Evolutionary conservation across 2,888 invertebrate species (phyloP), one percentile per base, ranked within the genome.

Genomic region (Morinoia aosen): DNA sequence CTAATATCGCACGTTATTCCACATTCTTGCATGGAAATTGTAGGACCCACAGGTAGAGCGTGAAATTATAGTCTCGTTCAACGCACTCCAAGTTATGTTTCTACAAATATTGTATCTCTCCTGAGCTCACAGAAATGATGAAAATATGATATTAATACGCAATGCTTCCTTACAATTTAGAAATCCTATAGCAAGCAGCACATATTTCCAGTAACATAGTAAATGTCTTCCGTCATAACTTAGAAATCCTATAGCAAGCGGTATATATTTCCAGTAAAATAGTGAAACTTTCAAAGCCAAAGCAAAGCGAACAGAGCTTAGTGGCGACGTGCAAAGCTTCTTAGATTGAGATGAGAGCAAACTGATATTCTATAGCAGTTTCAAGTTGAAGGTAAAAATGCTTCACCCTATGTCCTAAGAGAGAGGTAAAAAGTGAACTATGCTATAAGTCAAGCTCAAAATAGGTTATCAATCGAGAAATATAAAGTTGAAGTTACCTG

Each of bases 401-500:
- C 76, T 76, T 76, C 76, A 76, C 76, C 76, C 76, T 76, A 25
- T 76, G 19, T 76, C 76, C 33, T 76, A 25, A 2, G 61, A 33
- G 76, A 33, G 76, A 76, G 25, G 25, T 19, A 76, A 76, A 76
- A 33, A 76, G 76, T 76, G 76, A 76, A 76, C 76, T 76, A 76
- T 76, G 25, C 76, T 76, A 76, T 76, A 76, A 76, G 19, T 76
- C 76, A 40, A 90, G 90, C 90, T 90, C 90, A 90, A 90, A 90
- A 90, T 11, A 90, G 90, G 90, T 90, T 39, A 90, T 90, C 48
- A 40, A 90, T 40, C 14, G 90, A 90, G 39, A 48, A 90, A 90
- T 39, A 93, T 48, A 25, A 93, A 57, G 93, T 40, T 48, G 90
- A 48, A 93, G 56, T 93, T 93, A 93, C 93, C 93, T 93, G 93